Evolutionary conservation across 2,113 vertebrate species (phyloP).

Genomic region (Hyperopisus bebe): DNA sequence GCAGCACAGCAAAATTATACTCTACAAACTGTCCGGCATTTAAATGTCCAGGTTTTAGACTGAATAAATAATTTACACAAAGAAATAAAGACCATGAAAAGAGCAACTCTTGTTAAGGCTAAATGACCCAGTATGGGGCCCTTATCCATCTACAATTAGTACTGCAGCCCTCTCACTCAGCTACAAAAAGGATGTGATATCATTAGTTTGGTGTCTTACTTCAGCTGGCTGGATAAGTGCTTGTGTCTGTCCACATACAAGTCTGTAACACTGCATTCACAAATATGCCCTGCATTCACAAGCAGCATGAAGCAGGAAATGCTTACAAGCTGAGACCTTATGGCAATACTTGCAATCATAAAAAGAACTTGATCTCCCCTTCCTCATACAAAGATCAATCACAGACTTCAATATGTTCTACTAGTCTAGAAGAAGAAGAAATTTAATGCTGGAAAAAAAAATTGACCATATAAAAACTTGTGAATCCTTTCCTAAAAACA

Average conservation of each 20-base stretch:
- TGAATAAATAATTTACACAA: not conserved
- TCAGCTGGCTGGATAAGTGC: conserved; percentile 2
- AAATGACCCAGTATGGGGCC: not conserved
- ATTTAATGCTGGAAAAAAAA: not conserved
- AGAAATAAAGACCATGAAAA: not conserved
- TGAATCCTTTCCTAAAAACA: not conserved
- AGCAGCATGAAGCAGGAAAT: not conserved
- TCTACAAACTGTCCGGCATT: not conserved
- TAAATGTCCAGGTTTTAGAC: not conserved
- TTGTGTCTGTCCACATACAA: conserved; percentile 17
- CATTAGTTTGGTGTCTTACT: conserved; percentile 19
- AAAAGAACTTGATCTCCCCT: not conserved
- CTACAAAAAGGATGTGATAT: conserved; percentile 25
- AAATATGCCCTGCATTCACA: not conserved
- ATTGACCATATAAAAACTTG: not conserved
- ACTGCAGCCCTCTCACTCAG: not conserved
- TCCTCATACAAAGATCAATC: not conserved
- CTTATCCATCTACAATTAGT: not conserved
- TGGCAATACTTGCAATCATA: not conserved
- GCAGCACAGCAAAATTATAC: not conserved
- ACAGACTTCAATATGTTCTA: not conserved
- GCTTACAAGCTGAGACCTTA: not conserved
- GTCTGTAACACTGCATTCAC: not conserved
- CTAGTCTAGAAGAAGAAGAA: not conserved
- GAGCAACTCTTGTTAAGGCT: not conserved